Evolutionary conservation across 64 coral and sea anemone genomes (phyloP).

Genomic region (Montipora efflorescens): DNA sequence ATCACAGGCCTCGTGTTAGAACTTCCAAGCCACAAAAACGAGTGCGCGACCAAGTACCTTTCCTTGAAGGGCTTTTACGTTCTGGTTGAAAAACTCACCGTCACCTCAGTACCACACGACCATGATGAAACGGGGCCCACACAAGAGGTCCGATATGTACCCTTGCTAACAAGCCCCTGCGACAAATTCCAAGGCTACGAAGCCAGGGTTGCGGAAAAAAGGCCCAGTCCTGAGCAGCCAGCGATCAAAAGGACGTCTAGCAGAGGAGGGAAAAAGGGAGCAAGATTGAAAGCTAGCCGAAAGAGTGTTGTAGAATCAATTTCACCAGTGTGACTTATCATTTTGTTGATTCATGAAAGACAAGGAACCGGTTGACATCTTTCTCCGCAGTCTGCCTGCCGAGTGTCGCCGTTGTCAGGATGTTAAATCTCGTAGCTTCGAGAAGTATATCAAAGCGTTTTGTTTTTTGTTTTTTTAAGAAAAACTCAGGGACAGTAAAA

Average conservation of each 20-base stretch:
- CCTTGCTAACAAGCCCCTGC: conserved; percentile 65
- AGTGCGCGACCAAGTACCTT: conserved; percentile 85
- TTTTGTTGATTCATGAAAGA: background rate
- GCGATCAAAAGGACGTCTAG: conserved; percentile 44
- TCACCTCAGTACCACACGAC: conserved; percentile 19
- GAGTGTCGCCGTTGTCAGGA: no score
- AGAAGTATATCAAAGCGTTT: no score
- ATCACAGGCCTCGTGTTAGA: conserved; percentile 85
- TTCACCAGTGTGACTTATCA: background rate
- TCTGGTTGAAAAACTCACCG: conserved; percentile 79
- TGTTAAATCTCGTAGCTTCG: no score
- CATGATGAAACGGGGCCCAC: conserved; percentile 22
- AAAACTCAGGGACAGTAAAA: no score
- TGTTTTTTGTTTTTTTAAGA: no score
- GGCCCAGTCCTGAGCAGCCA: background rate
- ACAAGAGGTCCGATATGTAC: conserved; percentile 78
- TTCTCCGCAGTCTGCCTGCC: no score
- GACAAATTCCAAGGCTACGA: conserved; percentile 77
- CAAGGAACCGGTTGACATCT: background rate
- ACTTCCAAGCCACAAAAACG: conserved; percentile 69
- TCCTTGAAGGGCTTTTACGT: conserved; percentile 75
- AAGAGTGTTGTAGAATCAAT: conserved; percentile 20
- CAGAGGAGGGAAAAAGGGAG: conserved; percentile 26
- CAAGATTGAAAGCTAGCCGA: background rate
- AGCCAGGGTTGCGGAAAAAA: conserved; percentile 41